A percentile compares a stretch with the other conserved stretches of the same genome.
Evolutionary conservation across 1,140 invertebrate species (phyloP).

Genomic region (Acromyrmex heyeri): DNA sequence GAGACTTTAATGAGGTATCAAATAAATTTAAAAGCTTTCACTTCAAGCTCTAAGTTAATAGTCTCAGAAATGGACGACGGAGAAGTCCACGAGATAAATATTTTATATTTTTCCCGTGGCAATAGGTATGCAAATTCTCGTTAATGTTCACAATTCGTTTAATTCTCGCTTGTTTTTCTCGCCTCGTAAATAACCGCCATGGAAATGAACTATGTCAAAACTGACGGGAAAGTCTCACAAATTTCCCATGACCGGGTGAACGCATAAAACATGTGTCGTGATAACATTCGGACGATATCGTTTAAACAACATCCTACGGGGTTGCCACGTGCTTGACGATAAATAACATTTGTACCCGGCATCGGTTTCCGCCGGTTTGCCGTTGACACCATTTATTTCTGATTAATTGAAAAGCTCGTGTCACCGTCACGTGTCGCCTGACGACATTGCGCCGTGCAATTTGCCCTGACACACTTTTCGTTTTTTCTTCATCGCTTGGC

Average conservation of each 20-base stretch:
- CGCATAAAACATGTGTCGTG: constrained; percentile 55
- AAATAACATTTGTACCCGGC: constrained; percentile 73
- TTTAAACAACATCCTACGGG: constrained; percentile 67
- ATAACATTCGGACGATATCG: constrained; percentile 67
- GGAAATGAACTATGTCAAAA: constrained; percentile 24
- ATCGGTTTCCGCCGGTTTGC: constrained; percentile 63
- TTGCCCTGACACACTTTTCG: constrained; percentile 67
- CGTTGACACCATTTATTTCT: constrained; percentile 75
- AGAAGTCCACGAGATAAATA: background rate
- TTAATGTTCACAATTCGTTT: constrained; percentile 21
- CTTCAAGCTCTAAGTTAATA: background rate
- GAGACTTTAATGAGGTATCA: constrained; percentile 38
- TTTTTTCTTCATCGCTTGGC: constrained; percentile 43
- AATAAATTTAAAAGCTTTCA: constrained; percentile 23
- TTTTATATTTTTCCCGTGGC: background rate
- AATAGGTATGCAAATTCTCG: background rate
- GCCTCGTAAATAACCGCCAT: constrained; percentile 4
- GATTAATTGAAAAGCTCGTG: constrained; percentile 75
- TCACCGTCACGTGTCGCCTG: constrained; percentile 69
- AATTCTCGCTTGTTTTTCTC: constrained; percentile 9
- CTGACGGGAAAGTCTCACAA: constrained; percentile 45
- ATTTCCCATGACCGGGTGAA: constrained; percentile 44
- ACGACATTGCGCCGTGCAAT: constrained; percentile 60
- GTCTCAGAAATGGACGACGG: background rate
- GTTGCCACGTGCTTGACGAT: constrained; percentile 66